Base-by-base conservation (phyloP, 2,888 invertebrate genomes). In the Seladonia tumulorum region DNA sequence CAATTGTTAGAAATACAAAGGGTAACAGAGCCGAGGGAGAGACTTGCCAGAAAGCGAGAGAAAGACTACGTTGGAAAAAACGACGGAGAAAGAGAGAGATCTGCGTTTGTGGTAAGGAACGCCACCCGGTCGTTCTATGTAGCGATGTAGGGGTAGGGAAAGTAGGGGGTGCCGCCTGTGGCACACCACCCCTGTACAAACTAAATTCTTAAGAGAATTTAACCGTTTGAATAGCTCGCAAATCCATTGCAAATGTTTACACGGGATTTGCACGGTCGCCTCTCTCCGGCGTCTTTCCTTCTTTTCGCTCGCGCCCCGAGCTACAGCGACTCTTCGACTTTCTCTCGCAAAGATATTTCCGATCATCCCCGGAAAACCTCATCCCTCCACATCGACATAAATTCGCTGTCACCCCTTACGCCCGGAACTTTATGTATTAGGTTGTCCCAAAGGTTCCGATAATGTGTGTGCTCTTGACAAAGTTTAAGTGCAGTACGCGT, bases 181-280 rank as follows among this genome's bases (percentile, higher is more conserved):
- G 91, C 90, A 89, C 89, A 90, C 91, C 90, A 76, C 92, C 94
- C 94, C 93, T 94, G 92, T 92, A 93, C 93, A 94, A 95, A 94
- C 94, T 93, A 93, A 95, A 95, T 95, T 95, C 95, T 95, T 95
- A 94, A 95, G 95, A 95, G 95, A 95, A 95, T 95, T 95, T 95
- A 94, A 94, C 94, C 94, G 94, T 95, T 95, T 95, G 95, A 95
- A 95, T 95, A 95, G 94, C 95, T 94, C 93, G 93, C 94, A 95
- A 95, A 95, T 95, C 95, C 94, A 94, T 94, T 94, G 94, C 94
- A 95, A 95, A 95, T 95, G 94, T 95, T 95, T 95, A 94, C 95
- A 95, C 93, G 93, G 93, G 93, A 94, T 94, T 94, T 94, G 91
- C 92, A 90, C 93, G 92, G 90, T 82, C 86, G 71, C 83, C 83